Evolutionary conservation across 2,888 invertebrate species (phyloP).

Genomic region (Alloscopus bannaensis): DNA sequence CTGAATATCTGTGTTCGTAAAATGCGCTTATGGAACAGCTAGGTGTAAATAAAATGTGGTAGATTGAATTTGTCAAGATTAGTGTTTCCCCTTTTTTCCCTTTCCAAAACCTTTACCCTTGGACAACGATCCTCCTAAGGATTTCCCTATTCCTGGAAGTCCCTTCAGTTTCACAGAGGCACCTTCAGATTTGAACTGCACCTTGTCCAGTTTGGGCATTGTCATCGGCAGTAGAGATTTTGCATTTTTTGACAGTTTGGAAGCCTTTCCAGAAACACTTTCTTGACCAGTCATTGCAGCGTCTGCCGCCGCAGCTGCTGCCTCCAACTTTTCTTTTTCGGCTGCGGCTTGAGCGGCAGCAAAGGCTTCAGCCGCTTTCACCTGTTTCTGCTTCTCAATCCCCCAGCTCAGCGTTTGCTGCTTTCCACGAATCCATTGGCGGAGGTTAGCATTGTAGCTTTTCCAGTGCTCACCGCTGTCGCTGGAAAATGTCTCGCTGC

Average conservation of each 20-base stretch:
- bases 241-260: neutral
- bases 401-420: neutral
- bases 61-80: no score
- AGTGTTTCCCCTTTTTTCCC: no score
- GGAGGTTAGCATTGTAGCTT: conserved; percentile 24
- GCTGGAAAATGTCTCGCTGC: conserved; percentile 56
- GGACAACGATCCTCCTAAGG: no score
- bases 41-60: no score
- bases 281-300: neutral
- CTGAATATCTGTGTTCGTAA: no score
- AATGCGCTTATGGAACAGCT: no score
- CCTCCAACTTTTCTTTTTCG: conserved; percentile 1
- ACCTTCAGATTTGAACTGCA: neutral
- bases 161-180: no score
- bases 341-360: neutral
- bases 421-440: conserved; percentile 2
- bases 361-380: neutral
- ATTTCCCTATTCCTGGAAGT: no score
- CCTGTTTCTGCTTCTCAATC: neutral
- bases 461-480: conserved; percentile 53
- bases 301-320: neutral
- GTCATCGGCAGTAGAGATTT: no score
- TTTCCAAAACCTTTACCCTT: no score
- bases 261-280: neutral
- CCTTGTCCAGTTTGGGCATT: neutral